Conservation (phyloP, 2,113 vertebrate species). For the Tympanuchus pallidicinctus region DNA sequence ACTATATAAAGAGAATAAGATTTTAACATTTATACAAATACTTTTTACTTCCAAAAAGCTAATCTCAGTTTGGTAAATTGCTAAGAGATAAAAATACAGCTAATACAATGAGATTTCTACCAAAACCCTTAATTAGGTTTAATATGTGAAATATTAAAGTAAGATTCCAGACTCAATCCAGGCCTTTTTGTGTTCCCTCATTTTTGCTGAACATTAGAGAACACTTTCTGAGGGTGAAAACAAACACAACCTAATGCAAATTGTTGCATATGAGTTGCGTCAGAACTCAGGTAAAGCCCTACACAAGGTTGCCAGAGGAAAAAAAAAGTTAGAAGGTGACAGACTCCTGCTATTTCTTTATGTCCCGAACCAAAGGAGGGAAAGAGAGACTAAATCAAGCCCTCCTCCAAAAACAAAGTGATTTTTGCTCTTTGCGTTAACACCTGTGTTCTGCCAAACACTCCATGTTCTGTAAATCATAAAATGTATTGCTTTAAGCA, state of each 20-base stretch:
- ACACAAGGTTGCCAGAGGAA: neutral
- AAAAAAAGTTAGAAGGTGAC: neutral
- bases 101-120: neutral
- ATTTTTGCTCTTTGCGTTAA: neutral
- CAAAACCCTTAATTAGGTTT: neutral
- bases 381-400: neutral
- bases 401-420: neutral
- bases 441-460: neutral
- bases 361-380: neutral
- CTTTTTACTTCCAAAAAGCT: fast-evolving
- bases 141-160: neutral
- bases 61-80: neutral
- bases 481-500: neutral
- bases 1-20: neutral
- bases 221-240: neutral
- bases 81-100: neutral
- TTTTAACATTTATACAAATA: neutral
- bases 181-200: neutral
- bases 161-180: neutral
- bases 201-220: neutral
- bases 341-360: neutral
- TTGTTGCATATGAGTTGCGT: neutral
- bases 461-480: neutral
- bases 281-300: neutral
- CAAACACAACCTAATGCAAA: neutral